These are phyloP conservation scores for Planiliza haematocheilus DNA, from an alignment of 2,113 vertebrate species.

Conservation along the genomic window DNA sequence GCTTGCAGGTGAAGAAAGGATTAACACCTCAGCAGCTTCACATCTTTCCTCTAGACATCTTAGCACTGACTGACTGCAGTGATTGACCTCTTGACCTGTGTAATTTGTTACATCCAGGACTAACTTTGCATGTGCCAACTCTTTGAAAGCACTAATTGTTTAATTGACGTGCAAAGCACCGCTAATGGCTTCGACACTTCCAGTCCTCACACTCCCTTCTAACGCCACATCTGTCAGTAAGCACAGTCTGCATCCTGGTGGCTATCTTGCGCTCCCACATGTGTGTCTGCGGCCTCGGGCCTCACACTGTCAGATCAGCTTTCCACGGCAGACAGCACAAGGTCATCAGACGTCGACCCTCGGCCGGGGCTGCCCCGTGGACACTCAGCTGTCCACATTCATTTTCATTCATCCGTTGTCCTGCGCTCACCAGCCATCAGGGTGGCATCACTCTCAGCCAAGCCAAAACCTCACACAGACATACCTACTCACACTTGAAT, in stretches of 20 bases:
- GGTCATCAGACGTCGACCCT: slow-evolving; percentile 73
- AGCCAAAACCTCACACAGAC: background rate
- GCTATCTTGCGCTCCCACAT: slow-evolving; percentile 33
- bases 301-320: slow-evolving; percentile 77
- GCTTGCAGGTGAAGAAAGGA: too few species aligned
- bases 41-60: background rate
- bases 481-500: background rate
- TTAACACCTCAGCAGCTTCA: slow-evolving; percentile 20
- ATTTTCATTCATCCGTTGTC: slow-evolving; percentile 63
- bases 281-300: slow-evolving; percentile 56
- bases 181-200: slow-evolving; percentile 19
- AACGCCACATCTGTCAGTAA: slow-evolving; percentile 24
- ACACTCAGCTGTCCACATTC: slow-evolving; percentile 69
- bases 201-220: slow-evolving; percentile 13
- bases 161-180: slow-evolving; percentile 42
- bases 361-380: slow-evolving; percentile 57
- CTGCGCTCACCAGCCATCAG: slow-evolving; percentile 29
- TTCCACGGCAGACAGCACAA: slow-evolving; percentile 77
- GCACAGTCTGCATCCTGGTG: slow-evolving; percentile 32
- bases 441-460: slow-evolving; percentile 9
- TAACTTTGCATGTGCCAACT: background rate
- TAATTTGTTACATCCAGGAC: background rate
- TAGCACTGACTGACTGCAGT: background rate
- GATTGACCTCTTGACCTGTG: background rate
- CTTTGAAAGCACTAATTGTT: slow-evolving; percentile 31